Evolutionary conservation across 1,140 invertebrate species (phyloP).

Genomic region (Aporrectodea caliginosa): DNA sequence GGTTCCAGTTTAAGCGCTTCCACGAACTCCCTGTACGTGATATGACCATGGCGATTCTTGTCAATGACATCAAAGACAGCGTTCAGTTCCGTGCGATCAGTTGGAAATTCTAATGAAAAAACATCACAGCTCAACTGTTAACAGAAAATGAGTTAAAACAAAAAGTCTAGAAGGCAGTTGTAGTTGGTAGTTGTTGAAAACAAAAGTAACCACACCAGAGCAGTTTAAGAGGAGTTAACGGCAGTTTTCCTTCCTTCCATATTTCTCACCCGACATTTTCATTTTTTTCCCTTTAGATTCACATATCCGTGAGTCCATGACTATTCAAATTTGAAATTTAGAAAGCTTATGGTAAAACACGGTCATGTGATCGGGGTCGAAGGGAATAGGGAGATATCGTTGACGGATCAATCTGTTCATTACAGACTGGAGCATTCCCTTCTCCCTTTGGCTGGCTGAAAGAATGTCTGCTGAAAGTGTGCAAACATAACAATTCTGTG

Average conservation of each 20-base stretch:
- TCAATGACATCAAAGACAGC: constrained; percentile 97
- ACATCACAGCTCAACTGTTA: background rate
- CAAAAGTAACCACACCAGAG: background rate
- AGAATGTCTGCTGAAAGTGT: too few species aligned
- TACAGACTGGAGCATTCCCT: too few species aligned
- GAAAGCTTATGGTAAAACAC: background rate
- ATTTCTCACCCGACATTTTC: background rate
- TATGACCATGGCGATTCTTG: constrained; percentile 82
- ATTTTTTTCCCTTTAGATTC: background rate
- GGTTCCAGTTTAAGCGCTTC: constrained; percentile 90
- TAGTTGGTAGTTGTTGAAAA: too few species aligned
- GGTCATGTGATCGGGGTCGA: too few species aligned
- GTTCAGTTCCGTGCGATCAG: constrained; percentile 92
- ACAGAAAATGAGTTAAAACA: background rate
- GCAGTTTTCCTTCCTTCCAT: background rate
- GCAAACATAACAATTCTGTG: too few species aligned
- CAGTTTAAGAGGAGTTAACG: too few species aligned
- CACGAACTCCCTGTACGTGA: constrained; percentile 98
- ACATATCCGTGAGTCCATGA: background rate
- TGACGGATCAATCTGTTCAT: too few species aligned
- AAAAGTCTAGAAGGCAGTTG: too few species aligned
- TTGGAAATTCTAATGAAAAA: constrained; percentile 79
- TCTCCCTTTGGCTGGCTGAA: background rate
- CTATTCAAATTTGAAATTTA: background rate
- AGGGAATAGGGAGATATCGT: too few species aligned